A percentile compares a stretch with the other conserved stretches of the same genome.
Evolutionary conservation across 2,113 vertebrate species (phyloP).

Genomic region (Gasterosteus nipponicus): DNA sequence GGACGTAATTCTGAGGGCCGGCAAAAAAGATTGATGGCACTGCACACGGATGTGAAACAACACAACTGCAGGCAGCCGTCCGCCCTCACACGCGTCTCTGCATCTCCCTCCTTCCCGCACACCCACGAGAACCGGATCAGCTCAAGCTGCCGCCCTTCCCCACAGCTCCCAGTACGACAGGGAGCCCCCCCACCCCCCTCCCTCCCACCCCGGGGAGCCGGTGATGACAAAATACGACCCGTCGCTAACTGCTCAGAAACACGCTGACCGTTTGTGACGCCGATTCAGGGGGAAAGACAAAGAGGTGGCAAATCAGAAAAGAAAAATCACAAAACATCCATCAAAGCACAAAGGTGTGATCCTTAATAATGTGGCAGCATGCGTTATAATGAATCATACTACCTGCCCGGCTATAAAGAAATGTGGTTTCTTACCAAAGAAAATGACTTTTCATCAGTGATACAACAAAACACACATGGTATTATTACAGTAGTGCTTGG

Average conservation of each 20-base stretch:
- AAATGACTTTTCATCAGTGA: not conserved
- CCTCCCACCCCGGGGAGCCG: not conserved
- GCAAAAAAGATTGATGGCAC: not conserved
- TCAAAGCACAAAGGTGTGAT: constrained; percentile 13
- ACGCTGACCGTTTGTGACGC: constrained; percentile 22
- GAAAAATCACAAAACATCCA: not conserved
- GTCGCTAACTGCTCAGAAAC: constrained; percentile 38
- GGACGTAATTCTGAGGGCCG: not conserved
- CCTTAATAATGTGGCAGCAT: not conserved
- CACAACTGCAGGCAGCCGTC: constrained; percentile 12
- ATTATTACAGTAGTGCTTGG: not conserved
- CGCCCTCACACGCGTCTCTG: constrained; percentile 4
- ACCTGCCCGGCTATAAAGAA: not conserved
- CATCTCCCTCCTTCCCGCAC: constrained; percentile 23
- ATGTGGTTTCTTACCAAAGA: not conserved
- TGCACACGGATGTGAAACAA: constrained; percentile 9
- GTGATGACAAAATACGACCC: constrained; percentile 49
- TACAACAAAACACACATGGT: not conserved
- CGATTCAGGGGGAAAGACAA: constrained; percentile 9
- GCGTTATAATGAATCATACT: not conserved
- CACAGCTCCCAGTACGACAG: constrained; percentile 13
- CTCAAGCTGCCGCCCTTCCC: constrained; percentile 24
- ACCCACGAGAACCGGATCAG: constrained; percentile 19
- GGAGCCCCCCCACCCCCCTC: not conserved
- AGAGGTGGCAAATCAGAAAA: not conserved